Conservation (phyloP, 2,888 invertebrate genomes). For the Icerya purchasi region DNA sequence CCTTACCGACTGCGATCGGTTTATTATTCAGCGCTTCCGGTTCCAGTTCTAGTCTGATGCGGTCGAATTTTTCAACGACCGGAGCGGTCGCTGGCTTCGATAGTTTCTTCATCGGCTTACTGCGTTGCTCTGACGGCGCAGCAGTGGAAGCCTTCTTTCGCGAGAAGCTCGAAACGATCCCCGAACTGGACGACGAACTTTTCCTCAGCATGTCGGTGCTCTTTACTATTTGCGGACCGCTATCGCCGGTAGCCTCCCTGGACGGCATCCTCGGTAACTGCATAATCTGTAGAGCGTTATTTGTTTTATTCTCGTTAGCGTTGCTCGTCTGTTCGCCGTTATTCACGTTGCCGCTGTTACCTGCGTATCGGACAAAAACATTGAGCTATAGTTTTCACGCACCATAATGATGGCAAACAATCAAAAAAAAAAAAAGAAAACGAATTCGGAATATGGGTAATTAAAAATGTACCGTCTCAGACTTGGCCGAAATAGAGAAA, state of each 20-base stretch:
- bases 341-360: not conserved
- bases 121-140: not conserved
- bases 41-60: constrained; percentile 7
- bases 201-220: not conserved
- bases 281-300: not conserved
- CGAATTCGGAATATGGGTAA: too few species aligned
- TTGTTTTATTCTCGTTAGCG: too few species aligned
- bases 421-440: too few species aligned
- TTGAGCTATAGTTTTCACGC: too few species aligned
- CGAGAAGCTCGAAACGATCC: not conserved
- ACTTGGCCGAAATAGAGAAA: too few species aligned
- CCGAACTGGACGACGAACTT: not conserved
- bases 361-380: too few species aligned
- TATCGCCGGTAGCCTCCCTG: not conserved
- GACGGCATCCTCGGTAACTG: not conserved
- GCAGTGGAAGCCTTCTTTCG: not conserved
- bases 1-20: not conserved
- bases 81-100: constrained; percentile 1
- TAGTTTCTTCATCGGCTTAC: constrained; percentile 8
- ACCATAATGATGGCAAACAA: too few species aligned
- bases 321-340: not conserved
- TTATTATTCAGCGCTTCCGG: not conserved
- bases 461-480: too few species aligned
- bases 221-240: not conserved
- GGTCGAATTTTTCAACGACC: constrained; percentile 6